Percentiles rank a stretch among this genome's conserved stretches.
Evolutionary conservation across 2,797 vertebrate genomes (phyloP).

Genomic region (Parauchenoglanis punctatus): DNA sequence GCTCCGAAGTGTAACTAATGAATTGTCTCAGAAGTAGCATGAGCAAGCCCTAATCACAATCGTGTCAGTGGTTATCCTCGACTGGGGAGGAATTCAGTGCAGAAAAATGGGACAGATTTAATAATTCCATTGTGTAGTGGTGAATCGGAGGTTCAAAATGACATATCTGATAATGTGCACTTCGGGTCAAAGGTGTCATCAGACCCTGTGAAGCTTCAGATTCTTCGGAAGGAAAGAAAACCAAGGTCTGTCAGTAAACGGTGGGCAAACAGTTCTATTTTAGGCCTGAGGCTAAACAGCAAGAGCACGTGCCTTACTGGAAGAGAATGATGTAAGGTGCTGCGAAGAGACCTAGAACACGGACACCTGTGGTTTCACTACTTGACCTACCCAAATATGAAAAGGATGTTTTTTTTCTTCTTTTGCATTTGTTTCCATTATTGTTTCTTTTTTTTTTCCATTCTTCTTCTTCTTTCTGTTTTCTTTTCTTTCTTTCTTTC

Average conservation of each 20-base stretch:
- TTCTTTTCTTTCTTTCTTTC: background rate
- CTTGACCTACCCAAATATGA: background rate
- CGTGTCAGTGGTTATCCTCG: background rate
- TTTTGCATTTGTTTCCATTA: background rate
- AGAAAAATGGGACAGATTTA: background rate
- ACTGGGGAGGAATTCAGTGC: background rate
- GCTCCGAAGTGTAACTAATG: background rate
- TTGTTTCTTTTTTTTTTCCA: background rate
- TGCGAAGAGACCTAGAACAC: conserved; percentile 19
- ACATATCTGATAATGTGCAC: background rate
- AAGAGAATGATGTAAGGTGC: conserved; percentile 59
- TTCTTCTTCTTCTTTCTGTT: background rate
- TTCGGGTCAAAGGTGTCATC: background rate
- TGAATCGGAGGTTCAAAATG: background rate
- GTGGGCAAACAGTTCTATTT: conserved; percentile 58
- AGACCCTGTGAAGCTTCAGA: background rate
- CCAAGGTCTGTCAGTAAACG: conserved; percentile 21
- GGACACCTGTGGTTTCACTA: conserved; percentile 37
- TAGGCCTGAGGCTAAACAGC: conserved; percentile 60
- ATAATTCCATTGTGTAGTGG: background rate
- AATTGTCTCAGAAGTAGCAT: background rate
- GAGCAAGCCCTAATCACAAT: too few species aligned
- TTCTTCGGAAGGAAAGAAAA: conserved; percentile 11
- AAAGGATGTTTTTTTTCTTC: background rate
- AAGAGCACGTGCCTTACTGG: conserved; percentile 64